Conservation (phyloP, 1,140 invertebrate species). For the Anastatus disparis region DNA sequence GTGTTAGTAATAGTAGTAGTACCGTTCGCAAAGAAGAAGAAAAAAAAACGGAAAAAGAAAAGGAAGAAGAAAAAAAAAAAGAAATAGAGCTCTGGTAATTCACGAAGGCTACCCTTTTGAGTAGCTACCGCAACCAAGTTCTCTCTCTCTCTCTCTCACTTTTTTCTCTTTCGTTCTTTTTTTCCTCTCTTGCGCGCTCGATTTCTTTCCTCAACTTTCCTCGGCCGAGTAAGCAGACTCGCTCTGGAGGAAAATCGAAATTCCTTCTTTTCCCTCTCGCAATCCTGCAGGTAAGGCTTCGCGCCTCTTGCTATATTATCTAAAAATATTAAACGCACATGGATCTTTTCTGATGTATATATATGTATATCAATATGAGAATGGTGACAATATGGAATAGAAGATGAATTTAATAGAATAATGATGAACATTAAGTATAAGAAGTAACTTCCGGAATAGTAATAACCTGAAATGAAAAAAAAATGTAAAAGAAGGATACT, state of each 20-base stretch:
- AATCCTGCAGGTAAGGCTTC: not conserved
- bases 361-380: no score
- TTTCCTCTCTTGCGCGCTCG: not conserved
- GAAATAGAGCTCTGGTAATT: slow-evolving; percentile 16
- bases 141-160: not conserved
- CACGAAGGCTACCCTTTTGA: slow-evolving; percentile 19
- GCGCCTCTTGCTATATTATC: slow-evolving; percentile 18
- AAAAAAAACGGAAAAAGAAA: slow-evolving; percentile 4
- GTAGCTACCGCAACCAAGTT: not conserved
- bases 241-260: slow-evolving; percentile 26
- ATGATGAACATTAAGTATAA: no score
- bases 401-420: no score
- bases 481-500: no score
- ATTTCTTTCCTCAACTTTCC: not conserved
- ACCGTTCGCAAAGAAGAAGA: not conserved
- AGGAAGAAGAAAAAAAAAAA: no score
- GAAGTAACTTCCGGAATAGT: no score
- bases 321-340: not conserved
- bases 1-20: not conserved
- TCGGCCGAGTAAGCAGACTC: not conserved
- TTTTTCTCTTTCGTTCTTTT: no score
- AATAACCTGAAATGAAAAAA: no score
- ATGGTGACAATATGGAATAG: no score
- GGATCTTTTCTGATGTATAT: no score
- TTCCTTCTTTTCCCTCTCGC: not conserved